phyloP scores from a whole-genome alignment of 2,888 invertebrate genomes.

The Aspidapion aeneum region DNA sequence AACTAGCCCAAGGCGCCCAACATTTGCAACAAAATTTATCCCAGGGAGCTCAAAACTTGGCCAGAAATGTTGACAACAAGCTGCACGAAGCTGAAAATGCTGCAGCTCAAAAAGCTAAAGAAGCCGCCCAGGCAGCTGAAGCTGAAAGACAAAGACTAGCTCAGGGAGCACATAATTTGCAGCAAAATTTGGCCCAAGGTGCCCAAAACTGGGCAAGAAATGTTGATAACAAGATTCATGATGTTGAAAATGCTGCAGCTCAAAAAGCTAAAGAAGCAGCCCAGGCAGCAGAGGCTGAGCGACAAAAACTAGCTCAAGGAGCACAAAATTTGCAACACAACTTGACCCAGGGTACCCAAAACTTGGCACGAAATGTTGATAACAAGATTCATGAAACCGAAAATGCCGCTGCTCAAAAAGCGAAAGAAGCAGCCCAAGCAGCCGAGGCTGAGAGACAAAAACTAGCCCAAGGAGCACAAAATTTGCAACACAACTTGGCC shows the following conservation, averaged over 20 bases:
- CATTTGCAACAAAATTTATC: constrained; percentile 12
- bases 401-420: constrained; percentile 15
- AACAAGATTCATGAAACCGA: constrained; percentile 26
- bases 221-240: constrained; percentile 15
- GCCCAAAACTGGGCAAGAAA: constrained; percentile 9
- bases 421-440: constrained; percentile 18
- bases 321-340: constrained; percentile 17
- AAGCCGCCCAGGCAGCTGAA: constrained; percentile 25
- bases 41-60: constrained; percentile 25
- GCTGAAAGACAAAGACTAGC: constrained; percentile 8
- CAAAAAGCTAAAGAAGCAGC: constrained; percentile 3
- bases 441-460: constrained; percentile 20
- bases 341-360: constrained; percentile 11
- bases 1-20: constrained; percentile 15
- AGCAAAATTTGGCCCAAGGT: constrained; percentile 16
- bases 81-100: constrained; percentile 54
- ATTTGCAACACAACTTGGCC: constrained; percentile 4
- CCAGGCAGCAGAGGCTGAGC: constrained; percentile 19
- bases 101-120: constrained; percentile 24
- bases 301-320: constrained; percentile 13
- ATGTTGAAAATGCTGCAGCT: constrained; percentile 24
- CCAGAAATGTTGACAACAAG: constrained; percentile 55
- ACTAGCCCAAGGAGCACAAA: constrained; percentile 18
- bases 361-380: constrained; percentile 25
- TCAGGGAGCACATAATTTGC: constrained; percentile 19